Evolutionary conservation across 53 echinoderm and acorn worm genomes (phyloP).

Genomic region (Henricia sp.): DNA sequence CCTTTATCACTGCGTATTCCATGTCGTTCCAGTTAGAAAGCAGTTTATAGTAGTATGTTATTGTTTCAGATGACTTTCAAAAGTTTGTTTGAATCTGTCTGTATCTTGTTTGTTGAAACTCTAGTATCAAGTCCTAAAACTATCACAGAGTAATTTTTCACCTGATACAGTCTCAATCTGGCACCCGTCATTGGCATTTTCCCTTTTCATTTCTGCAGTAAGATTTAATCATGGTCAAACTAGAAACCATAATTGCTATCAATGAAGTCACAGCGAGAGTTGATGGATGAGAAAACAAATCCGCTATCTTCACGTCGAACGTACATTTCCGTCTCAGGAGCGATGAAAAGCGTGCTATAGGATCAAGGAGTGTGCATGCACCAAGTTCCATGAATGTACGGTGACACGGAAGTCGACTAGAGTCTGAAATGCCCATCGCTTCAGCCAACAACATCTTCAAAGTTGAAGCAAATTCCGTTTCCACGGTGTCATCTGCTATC

Average conservation of each 20-base stretch:
- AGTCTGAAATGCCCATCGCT: conserved; percentile 3
- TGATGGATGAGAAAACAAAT: conserved; percentile 31
- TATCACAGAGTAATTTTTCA: no score
- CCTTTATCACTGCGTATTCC: no score
- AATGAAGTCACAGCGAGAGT: conserved; percentile 19
- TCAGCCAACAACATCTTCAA: conserved; percentile 18
- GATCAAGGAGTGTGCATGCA: conserved; percentile 19
- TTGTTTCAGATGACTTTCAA: no score
- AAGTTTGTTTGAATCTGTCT: no score
- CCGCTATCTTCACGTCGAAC: conserved; percentile 32
- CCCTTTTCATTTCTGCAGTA: background rate
- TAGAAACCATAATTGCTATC: background rate
- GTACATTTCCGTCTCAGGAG: background rate
- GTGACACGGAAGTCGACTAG: background rate
- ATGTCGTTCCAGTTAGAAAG: no score
- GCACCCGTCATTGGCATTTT: conserved; percentile 42
- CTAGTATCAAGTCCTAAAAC: no score
- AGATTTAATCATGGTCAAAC: background rate
- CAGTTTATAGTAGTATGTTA: no score
- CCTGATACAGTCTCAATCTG: conserved; percentile 42
- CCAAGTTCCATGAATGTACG: conserved; percentile 44
- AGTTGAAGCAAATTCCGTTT: background rate
- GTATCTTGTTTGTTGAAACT: no score
- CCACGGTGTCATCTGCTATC: background rate
- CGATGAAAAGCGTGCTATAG: conserved; percentile 36